A percentile compares a stretch with the other conserved stretches of the same genome.
phyloP scores from a whole-genome alignment of 2,113 vertebrate species.

The Cichladusa arquata region DNA sequence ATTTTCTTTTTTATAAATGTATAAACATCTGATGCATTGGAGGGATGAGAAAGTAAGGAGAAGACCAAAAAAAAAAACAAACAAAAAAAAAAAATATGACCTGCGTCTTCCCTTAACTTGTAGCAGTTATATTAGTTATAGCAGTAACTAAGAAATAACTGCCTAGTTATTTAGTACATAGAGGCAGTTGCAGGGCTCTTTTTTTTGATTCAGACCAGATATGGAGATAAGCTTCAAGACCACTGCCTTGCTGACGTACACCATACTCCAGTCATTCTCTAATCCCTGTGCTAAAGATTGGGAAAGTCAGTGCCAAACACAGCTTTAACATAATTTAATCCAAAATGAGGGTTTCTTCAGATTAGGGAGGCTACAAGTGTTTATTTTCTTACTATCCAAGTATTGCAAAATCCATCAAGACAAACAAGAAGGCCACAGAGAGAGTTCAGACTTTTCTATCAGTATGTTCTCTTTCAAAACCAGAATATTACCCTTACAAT shows the following conservation, averaged over 20 bases:
- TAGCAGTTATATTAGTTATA: background rate
- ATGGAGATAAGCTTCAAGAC: fast-evolving
- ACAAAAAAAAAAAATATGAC: background rate
- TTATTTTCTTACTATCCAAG: background rate
- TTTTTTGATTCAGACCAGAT: background rate
- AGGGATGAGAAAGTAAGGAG: background rate
- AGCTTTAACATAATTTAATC: background rate
- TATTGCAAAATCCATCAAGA: background rate
- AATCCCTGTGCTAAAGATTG: background rate
- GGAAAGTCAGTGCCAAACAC: background rate
- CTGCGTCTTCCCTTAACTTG: background rate
- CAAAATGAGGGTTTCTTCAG: background rate
- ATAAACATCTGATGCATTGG: background rate
- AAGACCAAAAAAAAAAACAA: background rate
- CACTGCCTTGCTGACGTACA: background rate
- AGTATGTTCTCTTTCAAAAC: background rate
- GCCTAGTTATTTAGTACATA: background rate
- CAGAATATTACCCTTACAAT: background rate
- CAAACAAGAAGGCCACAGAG: background rate
- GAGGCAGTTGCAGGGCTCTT: background rate
- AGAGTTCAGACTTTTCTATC: background rate
- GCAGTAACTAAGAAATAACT: background rate
- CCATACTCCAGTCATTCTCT: background rate
- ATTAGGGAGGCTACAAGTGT: background rate
- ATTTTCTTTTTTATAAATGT: background rate